phyloP scores from a whole-genome alignment of 2,113 vertebrate genomes.

The Sander lucioperca region DNA sequence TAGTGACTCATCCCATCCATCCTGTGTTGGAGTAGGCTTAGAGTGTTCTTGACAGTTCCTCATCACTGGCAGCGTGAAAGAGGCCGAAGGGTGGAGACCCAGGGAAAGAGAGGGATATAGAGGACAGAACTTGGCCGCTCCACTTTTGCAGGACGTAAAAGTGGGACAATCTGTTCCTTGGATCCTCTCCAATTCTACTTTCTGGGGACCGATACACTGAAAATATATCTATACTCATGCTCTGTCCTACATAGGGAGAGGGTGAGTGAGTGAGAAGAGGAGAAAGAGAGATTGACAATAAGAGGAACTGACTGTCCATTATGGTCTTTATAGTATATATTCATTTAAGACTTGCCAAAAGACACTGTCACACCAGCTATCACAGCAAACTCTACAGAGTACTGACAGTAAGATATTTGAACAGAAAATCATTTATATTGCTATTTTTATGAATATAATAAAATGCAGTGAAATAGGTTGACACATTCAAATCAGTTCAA shows the following conservation, averaged over 20 bases:
- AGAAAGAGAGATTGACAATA: conserved; percentile 51
- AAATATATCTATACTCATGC: conserved; percentile 87
- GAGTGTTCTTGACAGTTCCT: conserved; percentile 42
- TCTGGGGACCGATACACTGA: conserved; percentile 87
- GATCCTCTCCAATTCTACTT: conserved; percentile 88
- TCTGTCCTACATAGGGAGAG: conserved; percentile 85
- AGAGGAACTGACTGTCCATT: conserved; percentile 12
- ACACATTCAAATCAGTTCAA: neutral
- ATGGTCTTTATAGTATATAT: conserved; percentile 31
- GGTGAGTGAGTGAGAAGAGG: conserved; percentile 49
- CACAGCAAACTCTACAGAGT: neutral
- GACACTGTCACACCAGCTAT: neutral
- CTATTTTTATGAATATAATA: neutral
- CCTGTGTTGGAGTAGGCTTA: conserved; percentile 26
- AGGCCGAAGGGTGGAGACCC: conserved; percentile 72
- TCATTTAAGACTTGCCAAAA: conserved; percentile 17
- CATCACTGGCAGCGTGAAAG: conserved; percentile 41
- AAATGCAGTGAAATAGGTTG: neutral
- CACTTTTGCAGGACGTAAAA: conserved; percentile 85
- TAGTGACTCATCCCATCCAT: conserved; percentile 61
- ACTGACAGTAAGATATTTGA: neutral
- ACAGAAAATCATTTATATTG: neutral
- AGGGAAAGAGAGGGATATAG: conserved; percentile 74
- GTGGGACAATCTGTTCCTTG: conserved; percentile 90
- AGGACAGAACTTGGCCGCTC: conserved; percentile 85